Evolutionary conservation across 2,888 invertebrate genomes (phyloP).

Genomic region (Corbicula japonica): DNA sequence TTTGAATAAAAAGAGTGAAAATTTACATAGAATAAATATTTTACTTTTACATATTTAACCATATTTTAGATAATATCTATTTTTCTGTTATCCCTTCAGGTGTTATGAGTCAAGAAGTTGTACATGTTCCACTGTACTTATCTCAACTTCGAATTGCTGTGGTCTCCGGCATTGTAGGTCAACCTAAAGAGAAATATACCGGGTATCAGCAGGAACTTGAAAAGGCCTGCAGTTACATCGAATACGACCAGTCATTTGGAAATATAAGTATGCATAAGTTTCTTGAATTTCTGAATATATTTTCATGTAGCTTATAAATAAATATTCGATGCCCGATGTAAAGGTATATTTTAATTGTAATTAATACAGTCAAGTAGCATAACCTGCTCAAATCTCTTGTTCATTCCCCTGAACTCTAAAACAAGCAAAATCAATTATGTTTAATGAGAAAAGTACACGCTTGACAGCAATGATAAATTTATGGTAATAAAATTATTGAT

Average conservation of each 20-base stretch:
- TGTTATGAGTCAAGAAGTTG: conserved; percentile 32
- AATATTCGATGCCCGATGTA: too few relatives aligned
- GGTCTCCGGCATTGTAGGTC: conserved; percentile 60
- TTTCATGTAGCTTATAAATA: too few relatives aligned
- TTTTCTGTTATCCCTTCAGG: conserved; percentile 8
- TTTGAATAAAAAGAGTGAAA: neutral
- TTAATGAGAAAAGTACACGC: too few relatives aligned
- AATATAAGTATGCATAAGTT: conserved; percentile 38
- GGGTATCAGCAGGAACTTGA: conserved; percentile 26
- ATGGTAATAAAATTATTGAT: too few relatives aligned
- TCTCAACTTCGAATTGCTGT: conserved; percentile 61
- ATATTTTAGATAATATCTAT: neutral
- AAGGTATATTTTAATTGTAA: too few relatives aligned
- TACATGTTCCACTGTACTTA: conserved; percentile 68
- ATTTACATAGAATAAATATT: neutral
- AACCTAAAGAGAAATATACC: conserved; percentile 45
- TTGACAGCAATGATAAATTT: too few relatives aligned
- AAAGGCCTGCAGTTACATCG: neutral
- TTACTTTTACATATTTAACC: neutral
- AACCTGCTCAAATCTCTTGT: too few relatives aligned
- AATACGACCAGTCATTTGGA: conserved; percentile 40
- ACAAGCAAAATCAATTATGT: too few relatives aligned
- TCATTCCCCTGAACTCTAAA: too few relatives aligned
- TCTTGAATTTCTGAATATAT: too few relatives aligned
- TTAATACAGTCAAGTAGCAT: too few relatives aligned